Evolutionary conservation across 1,140 invertebrate genomes (phyloP).

Genomic region (Carcinoscorpius rotundicauda): DNA sequence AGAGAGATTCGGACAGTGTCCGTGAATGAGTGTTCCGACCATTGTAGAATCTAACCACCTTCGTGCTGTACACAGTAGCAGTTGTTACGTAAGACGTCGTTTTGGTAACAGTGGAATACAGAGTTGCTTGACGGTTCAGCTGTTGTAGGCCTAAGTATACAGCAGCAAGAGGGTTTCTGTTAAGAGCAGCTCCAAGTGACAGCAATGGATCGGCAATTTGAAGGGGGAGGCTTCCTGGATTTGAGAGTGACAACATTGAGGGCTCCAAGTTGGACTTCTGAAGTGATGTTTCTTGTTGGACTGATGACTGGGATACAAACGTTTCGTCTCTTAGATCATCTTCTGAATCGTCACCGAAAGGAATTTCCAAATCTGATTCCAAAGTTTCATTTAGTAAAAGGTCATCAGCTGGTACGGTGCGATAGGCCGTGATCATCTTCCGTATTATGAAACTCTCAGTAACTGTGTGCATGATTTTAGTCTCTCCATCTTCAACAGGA

Average conservation of each 20-base stretch:
- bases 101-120: conserved; percentile 24
- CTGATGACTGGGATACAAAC: no score
- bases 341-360: neutral
- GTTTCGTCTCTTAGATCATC: conserved; percentile 1
- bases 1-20: conserved; percentile 24
- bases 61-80: conserved; percentile 28
- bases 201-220: conserved; percentile 23
- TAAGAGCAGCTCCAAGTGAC: conserved; percentile 23
- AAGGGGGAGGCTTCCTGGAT: conserved; percentile 5
- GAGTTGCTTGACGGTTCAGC: conserved; percentile 20
- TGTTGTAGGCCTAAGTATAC: conserved; percentile 25
- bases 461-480: conserved; percentile 24
- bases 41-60: conserved; percentile 29
- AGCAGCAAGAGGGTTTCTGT: conserved; percentile 27
- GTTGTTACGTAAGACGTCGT: conserved; percentile 25
- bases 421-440: conserved; percentile 27
- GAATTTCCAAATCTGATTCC: conserved; percentile 10
- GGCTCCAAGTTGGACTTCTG: no score
- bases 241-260: no score
- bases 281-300: no score
- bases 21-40: conserved; percentile 26
- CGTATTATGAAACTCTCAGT: conserved; percentile 27
- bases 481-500: conserved; percentile 22
- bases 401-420: conserved; percentile 24
- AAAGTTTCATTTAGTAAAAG: conserved; percentile 22